Percentiles rank a stretch among this genome's conserved stretches.
Conservation (phyloP, 1,140 invertebrate genomes). For the Drosophila nasuta region DNA sequence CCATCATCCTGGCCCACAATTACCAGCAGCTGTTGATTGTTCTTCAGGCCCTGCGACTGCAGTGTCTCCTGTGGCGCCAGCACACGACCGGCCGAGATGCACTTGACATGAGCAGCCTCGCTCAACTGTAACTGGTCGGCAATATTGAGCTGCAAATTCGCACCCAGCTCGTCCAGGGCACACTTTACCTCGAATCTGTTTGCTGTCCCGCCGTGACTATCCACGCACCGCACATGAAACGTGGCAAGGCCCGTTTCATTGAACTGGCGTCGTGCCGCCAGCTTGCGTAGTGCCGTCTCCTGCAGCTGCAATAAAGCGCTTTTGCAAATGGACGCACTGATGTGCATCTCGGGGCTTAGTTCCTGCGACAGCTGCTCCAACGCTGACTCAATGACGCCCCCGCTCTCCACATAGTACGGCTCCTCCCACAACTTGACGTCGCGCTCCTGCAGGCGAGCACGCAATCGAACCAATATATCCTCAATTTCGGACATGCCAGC, state of each 20-base stretch:
- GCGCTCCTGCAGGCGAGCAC: constrained; percentile 42
- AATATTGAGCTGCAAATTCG: constrained; percentile 86
- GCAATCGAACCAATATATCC: constrained; percentile 50
- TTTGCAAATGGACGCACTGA: constrained; percentile 85
- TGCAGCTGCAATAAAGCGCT: constrained; percentile 87
- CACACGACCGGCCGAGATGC: constrained; percentile 89
- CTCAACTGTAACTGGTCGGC: constrained; percentile 84
- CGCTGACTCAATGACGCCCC: constrained; percentile 81
- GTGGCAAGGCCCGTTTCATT: constrained; percentile 87
- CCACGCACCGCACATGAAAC: constrained; percentile 72
- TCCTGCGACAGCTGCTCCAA: constrained; percentile 86
- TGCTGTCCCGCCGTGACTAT: constrained; percentile 52
- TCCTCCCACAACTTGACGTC: constrained; percentile 89
- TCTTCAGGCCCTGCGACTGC: constrained; percentile 86
- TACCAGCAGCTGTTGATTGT: constrained; percentile 89
- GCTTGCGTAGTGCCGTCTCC: constrained; percentile 88
- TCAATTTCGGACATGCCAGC: constrained; percentile 54
- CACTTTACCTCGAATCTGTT: constrained; percentile 67
- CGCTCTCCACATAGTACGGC: constrained; percentile 87
- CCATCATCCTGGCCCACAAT: constrained; percentile 84
- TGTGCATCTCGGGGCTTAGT: constrained; percentile 86
- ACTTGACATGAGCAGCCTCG: constrained; percentile 86
- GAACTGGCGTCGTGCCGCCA: constrained; percentile 87
- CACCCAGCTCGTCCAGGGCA: constrained; percentile 80
- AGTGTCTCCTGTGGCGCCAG: constrained; percentile 86